Base-by-base conservation (phyloP, 2,888 invertebrate genomes). In the Vesta saturnalis region DNA sequence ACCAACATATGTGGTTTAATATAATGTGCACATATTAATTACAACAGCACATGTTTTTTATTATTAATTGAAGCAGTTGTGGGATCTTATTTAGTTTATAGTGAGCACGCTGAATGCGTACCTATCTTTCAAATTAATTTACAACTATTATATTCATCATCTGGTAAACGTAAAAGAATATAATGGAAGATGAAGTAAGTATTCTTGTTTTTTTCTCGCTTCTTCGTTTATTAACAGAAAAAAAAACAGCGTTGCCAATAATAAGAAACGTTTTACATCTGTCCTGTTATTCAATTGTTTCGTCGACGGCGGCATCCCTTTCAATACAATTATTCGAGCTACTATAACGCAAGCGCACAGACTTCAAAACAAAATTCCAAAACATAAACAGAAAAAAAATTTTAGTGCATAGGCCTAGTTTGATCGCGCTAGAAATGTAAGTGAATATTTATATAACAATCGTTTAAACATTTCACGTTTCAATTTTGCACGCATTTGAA, bases 1-100 rank as follows among this genome's bases (percentile, higher is more conserved):
- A 57, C 56, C 30, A 30, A 57, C 61, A 67, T n/a, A n/a, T 67
- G 67, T 67, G 67, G 67, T 67, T 67, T 67, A 46, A 52, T 61
- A 57, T 61, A 30, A 57, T 56, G 67, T 61, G 49, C 19, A 60
- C 65, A 62, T 67, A 67, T 67, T 67, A 67, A 67, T 67, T 67
- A 61, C 61, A 43, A 39, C 22, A 60, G 56, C 67, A 62, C 67
- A 67, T 67, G 65, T 67, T 67, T 67, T 65, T 61, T 19, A 52
- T 52, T 21, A 67, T 57, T 67, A 67, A 67, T 49, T 35, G 56
- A 57, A 18, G 30, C 61, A 67, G 56, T 67, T 67, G 60, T 66
- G 60, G 47, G 65, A 65, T 49, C 8, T 8, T 49, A 49, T 15
- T 49, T 18, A 15, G 19, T 52, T 52, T 52, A 21, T n/a, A 21